Conservation (phyloP, 2,113 vertebrate species). For the Sitta europaea region DNA sequence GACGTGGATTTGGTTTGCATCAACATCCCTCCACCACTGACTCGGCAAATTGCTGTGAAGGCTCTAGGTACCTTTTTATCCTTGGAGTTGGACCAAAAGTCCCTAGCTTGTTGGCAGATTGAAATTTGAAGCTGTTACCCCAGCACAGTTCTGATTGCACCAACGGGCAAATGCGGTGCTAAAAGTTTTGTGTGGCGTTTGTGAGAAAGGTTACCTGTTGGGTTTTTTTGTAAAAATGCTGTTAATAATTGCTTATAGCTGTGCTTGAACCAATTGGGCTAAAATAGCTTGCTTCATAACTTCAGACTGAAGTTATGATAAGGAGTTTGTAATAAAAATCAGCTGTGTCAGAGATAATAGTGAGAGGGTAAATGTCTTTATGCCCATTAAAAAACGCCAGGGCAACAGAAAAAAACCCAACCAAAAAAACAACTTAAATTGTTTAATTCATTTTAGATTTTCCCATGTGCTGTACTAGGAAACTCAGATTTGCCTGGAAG, state of each 20-base stretch:
- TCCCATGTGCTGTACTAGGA: not conserved
- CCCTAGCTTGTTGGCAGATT: rapidly evolving
- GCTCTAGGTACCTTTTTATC: slow-evolving; percentile 82
- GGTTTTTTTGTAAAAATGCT: not conserved
- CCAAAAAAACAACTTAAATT: not conserved
- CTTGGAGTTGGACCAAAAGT: not conserved
- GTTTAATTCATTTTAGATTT: not conserved
- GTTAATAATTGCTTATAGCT: not conserved
- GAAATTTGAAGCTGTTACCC: not conserved
- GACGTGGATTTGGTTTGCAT: slow-evolving; percentile 97
- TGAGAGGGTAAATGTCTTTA: not conserved
- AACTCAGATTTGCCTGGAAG: not conserved
- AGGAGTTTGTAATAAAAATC: not conserved
- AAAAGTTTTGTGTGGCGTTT: not conserved
- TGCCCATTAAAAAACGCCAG: not conserved
- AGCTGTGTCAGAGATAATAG: not conserved
- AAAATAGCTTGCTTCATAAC: not conserved
- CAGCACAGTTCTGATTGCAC: not conserved
- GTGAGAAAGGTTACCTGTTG: not conserved
- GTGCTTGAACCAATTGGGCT: not conserved
- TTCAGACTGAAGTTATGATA: not conserved
- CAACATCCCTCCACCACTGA: slow-evolving; percentile 92
- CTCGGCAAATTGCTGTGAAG: slow-evolving; percentile 94
- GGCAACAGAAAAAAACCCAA: not conserved
- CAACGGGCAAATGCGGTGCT: not conserved